Evolutionary conservation across 1,140 invertebrate species (phyloP).

Genomic region (Coelopa frigida): DNA sequence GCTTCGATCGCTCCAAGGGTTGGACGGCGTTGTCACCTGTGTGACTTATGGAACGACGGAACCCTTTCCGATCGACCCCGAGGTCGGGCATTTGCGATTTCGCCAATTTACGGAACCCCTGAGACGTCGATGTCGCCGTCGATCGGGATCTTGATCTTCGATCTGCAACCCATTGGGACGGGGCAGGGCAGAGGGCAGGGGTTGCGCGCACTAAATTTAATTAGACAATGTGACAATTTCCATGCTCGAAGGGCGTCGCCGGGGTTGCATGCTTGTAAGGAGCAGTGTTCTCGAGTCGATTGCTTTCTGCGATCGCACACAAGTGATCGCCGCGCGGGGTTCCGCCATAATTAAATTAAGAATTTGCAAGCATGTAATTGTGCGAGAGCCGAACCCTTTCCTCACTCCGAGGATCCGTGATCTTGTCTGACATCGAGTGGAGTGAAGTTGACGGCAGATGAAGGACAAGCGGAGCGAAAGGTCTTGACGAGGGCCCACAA

Average conservation of each 20-base stretch:
- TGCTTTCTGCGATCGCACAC: too few relatives aligned
- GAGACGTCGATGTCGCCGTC: neutral
- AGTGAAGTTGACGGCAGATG: too few relatives aligned
- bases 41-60: slow-evolving; percentile 11
- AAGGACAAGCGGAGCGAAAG: too few relatives aligned
- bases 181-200: slow-evolving; percentile 1
- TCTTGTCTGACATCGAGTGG: too few relatives aligned
- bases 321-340: neutral
- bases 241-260: neutral
- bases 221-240: slow-evolving; percentile 12
- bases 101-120: neutral
- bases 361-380: slow-evolving; percentile 45
- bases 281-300: too few relatives aligned
- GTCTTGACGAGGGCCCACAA: too few relatives aligned
- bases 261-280: neutral
- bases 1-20: too few relatives aligned
- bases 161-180: too few relatives aligned
- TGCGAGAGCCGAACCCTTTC: too few relatives aligned
- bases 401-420: too few relatives aligned
- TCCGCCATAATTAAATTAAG: slow-evolving; percentile 10
- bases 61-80: too few relatives aligned
- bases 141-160: neutral
- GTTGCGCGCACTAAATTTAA: slow-evolving; percentile 7
- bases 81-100: slow-evolving; percentile 6
- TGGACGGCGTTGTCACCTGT: too few relatives aligned